Conservation (phyloP, 2,888 invertebrate genomes). For the Netelia virgata region DNA sequence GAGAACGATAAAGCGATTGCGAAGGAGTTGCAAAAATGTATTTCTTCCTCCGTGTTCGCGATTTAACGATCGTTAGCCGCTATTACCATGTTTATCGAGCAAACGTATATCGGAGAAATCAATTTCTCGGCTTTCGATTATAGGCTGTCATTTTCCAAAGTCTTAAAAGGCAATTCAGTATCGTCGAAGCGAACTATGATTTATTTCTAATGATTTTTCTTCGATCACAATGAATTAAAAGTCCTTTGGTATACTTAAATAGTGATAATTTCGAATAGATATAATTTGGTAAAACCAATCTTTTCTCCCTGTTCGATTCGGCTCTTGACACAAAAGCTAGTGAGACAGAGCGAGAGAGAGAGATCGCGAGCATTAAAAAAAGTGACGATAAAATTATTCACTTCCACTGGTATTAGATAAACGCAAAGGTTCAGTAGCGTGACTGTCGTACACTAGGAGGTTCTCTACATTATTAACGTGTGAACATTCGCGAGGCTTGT, state of each 20-base stretch:
- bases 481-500: conserved; percentile 6
- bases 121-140: conserved; percentile 29
- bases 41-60: conserved; percentile 6
- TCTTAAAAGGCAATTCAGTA: conserved; percentile 3
- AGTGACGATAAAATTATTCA: too few species aligned
- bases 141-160: conserved; percentile 1
- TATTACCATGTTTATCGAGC: conserved; percentile 39
- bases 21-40: conserved; percentile 9
- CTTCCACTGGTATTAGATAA: conserved; percentile 20
- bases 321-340: too few species aligned
- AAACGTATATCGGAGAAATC: conserved; percentile 19
- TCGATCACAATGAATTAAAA: too few species aligned
- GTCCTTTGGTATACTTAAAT: too few species aligned
- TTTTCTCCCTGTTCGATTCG: too few species aligned
- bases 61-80: conserved; percentile 45
- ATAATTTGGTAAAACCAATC: too few species aligned
- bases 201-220: too few species aligned
- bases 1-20: neutral
- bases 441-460: conserved; percentile 23
- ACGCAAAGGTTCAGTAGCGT: conserved; percentile 47
- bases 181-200: conserved; percentile 20
- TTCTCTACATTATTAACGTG: conserved; percentile 49
- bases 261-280: too few species aligned
- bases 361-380: too few species aligned
- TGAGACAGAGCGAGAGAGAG: too few species aligned